Conservation (phyloP, 1,140 invertebrate genomes). For the Colletes latitarsis region DNA sequence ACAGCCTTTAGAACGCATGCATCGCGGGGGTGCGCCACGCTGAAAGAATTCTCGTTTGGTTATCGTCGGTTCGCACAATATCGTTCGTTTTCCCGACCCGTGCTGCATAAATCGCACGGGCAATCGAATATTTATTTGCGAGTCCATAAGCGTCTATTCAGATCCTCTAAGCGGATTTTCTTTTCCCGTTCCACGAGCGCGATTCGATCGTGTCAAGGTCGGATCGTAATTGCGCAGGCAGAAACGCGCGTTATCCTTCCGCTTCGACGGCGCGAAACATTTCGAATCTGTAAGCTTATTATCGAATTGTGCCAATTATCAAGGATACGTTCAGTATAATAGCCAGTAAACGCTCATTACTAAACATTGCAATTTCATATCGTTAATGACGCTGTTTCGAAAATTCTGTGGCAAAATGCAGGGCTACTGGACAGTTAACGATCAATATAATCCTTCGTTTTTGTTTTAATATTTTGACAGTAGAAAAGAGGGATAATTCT, state of each 20-base stretch:
- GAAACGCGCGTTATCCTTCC: neutral
- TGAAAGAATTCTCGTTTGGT: neutral
- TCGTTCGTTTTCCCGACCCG: neutral
- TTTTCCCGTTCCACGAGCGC: neutral
- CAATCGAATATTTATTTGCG: constrained; percentile 12
- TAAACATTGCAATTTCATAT: too few relatives aligned
- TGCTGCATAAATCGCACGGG: neutral
- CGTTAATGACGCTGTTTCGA: too few relatives aligned
- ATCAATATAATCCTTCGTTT: too few relatives aligned
- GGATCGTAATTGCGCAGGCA: neutral
- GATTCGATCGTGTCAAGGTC: neutral
- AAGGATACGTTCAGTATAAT: neutral
- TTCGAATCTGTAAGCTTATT: neutral
- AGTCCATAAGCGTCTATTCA: neutral
- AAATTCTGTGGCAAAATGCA: too few relatives aligned
- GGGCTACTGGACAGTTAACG: too few relatives aligned
- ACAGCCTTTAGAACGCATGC: neutral
- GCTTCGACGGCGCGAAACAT: neutral
- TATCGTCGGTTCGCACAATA: neutral
- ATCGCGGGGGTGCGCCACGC: neutral
- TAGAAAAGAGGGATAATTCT: too few relatives aligned
- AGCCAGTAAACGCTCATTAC: too few relatives aligned
- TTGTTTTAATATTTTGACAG: too few relatives aligned
- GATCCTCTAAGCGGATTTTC: neutral
- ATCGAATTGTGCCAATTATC: neutral